Evolutionary conservation across 2,113 vertebrate genomes (phyloP).

Genomic region (Lasiurus cinereus): DNA sequence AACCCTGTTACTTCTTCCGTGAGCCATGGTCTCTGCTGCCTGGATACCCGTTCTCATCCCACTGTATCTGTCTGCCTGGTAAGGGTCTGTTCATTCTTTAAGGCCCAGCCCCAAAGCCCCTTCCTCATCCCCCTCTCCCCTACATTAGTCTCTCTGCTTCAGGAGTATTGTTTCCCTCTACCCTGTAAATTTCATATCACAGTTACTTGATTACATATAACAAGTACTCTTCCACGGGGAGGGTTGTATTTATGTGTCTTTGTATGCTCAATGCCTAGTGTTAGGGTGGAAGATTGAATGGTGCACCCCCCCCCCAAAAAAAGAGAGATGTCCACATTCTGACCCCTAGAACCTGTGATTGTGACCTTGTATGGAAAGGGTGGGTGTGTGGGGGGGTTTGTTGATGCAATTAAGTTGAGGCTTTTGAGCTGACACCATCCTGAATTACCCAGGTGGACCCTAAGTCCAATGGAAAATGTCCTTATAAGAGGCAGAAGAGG

Average conservation of each 20-base stretch:
- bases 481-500: not conserved
- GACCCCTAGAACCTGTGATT: not conserved
- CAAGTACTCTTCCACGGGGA: not conserved
- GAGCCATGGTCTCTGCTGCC: not conserved
- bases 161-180: not conserved
- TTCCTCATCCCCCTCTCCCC: not conserved
- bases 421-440: not conserved
- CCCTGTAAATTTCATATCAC: not conserved
- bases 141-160: not conserved
- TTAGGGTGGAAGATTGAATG: not conserved
- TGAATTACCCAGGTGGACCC: not conserved
- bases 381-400: accelerated
- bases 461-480: not conserved
- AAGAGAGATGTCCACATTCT: not conserved
- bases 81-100: not conserved
- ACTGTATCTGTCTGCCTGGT: not conserved
- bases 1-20: accelerated
- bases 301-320: too few species aligned
- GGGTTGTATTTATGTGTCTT: not conserved
- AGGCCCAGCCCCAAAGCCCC: not conserved
- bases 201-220: not conserved
- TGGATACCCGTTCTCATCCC: not conserved
- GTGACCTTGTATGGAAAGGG: not conserved
- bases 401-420: not conserved
- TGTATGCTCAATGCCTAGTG: too few species aligned